These are phyloP conservation scores for Melipona quadrifasciata DNA, from an alignment of 1,140 invertebrate species.

Conservation along the genomic window DNA sequence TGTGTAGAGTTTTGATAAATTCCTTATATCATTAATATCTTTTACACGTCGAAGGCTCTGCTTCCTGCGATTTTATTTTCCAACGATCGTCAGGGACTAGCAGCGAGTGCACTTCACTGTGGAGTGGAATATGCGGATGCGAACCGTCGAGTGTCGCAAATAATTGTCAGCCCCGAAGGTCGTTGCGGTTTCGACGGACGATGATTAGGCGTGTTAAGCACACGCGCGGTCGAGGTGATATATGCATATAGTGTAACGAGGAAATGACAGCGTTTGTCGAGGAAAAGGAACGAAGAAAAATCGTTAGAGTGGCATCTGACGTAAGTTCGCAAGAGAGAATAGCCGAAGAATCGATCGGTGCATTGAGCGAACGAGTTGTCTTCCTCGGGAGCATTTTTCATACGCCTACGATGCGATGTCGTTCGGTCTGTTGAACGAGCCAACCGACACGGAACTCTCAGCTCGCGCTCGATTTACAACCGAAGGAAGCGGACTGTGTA, in stretches of 20 bases:
- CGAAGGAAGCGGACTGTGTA: not conserved
- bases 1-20: not conserved
- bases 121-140: conserved; percentile 18
- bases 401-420: conserved; percentile 50
- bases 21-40: not conserved
- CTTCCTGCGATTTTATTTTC: not conserved
- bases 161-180: conserved; percentile 56
- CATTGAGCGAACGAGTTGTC: conserved; percentile 38
- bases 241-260: conserved; percentile 47
- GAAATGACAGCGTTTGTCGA: conserved; percentile 47
- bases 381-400: conserved; percentile 56
- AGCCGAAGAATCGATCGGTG: conserved; percentile 35
- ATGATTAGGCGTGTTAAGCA: conserved; percentile 67
- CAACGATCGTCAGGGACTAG: not conserved
- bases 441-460: conserved; percentile 41
- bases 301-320: conserved; percentile 32
- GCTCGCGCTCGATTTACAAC: conserved; percentile 30
- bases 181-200: conserved; percentile 65
- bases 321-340: conserved; percentile 38
- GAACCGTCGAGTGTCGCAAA: conserved; percentile 11
- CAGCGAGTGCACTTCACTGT: not conserved
- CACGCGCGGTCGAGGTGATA: not conserved
- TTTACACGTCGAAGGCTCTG: not conserved
- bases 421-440: conserved; percentile 12
- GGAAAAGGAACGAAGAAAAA: conserved; percentile 36